Evolutionary conservation across 2,888 invertebrate genomes (phyloP), one percentile per base, ranked within the genome.

Genomic region (Andrena chrysosceles): DNA sequence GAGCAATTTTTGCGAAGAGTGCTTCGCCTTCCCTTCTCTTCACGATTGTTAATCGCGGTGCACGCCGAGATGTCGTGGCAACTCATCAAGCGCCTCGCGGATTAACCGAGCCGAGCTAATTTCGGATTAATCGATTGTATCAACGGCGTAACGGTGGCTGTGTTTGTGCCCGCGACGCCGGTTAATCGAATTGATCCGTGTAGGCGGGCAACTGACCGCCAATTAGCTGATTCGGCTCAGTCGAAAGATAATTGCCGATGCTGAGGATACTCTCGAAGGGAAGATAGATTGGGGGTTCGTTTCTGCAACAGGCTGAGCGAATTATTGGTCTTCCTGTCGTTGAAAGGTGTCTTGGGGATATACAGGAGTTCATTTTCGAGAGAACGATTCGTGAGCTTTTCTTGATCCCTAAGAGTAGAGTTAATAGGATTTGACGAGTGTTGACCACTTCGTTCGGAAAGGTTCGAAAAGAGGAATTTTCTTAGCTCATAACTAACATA

Each of bases 121-220:
- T 81, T 81, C 62, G 49, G 52, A 81, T 83, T 81, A 76, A 81
- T 81, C 76, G 72, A 83, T 81, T 81, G 72, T 76, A 75, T 69
- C 64, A 6, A 35, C 29, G 26, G 63, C 54, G 66, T 78, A 76
- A 79, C 63, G 26, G 31, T 67, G 49, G n/a, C 67, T 54, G 64
- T 52, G 70, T 70, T 42, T 33, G 35, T 63, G 16, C 52, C 60
- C 71, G 16, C 29, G 35, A 42, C 16, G 7, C 4, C 35, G 63
- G 70, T 66, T 69, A 52, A 69, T 66, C 63, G 75, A 75, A 49
- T 59, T 49, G 81, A 81, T 76, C 68, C 63, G 63, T 68, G 71
- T 80, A 56, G 69, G 67, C 67, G 71, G 54, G 31, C 68, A 29
- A 48, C 67, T 56, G 66, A 76, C 67, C 67, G 71, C 63, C 75